Evolutionary conservation across 2,797 vertebrate genomes (phyloP).

Genomic region (Lates japonicus): DNA sequence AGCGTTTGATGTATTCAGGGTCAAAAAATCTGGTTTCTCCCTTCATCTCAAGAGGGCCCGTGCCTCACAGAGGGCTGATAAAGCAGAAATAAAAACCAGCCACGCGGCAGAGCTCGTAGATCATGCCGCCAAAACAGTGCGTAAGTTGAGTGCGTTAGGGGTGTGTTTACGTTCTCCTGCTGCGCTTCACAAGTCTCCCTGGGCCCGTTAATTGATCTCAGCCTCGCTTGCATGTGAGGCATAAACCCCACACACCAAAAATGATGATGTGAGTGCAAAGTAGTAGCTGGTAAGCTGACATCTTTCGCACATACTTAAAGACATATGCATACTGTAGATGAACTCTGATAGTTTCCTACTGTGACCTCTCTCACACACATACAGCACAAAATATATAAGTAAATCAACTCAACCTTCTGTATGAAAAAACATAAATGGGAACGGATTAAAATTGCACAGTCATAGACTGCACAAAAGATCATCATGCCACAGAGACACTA

Average conservation of each 20-base stretch:
- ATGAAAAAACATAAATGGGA: conserved; percentile 21
- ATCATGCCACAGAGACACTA: neutral
- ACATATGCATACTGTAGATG: conserved; percentile 9
- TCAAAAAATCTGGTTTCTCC: conserved; percentile 73
- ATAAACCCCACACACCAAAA: conserved; percentile 28
- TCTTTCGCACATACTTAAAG: conserved; percentile 14
- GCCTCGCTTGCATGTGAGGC: conserved; percentile 44
- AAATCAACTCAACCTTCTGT: conserved; percentile 32
- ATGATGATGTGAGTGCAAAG: conserved; percentile 35
- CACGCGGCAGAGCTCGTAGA: conserved; percentile 79
- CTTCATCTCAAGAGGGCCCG: conserved; percentile 72
- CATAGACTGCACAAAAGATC: neutral
- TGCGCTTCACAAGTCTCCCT: conserved; percentile 64
- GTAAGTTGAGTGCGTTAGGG: conserved; percentile 60
- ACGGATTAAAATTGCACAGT: conserved; percentile 17
- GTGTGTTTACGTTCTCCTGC: conserved; percentile 57
- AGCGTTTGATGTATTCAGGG: conserved; percentile 74
- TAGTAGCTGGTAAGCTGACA: conserved; percentile 6
- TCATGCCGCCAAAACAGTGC: conserved; percentile 61
- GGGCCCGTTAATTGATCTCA: conserved; percentile 67
- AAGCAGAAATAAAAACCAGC: conserved; percentile 77
- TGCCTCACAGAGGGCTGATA: conserved; percentile 59
- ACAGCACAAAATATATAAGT: conserved; percentile 7
- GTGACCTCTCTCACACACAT: neutral
- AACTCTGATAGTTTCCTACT: conserved; percentile 19